Conservation (phyloP, 2,113 vertebrate genomes). For the Carettochelys insculpta region DNA sequence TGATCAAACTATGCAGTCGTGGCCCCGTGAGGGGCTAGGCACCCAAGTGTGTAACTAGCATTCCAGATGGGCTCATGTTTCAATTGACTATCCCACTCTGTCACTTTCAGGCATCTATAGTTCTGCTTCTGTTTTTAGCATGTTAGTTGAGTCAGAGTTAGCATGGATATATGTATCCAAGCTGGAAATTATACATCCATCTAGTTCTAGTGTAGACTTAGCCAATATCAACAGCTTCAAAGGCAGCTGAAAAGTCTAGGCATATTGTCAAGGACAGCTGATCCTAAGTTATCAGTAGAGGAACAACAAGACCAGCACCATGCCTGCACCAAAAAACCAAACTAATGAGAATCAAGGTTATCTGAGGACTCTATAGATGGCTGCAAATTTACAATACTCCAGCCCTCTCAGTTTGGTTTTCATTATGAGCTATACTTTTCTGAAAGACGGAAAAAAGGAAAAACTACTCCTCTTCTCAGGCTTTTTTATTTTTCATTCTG, state of each 20-base stretch:
- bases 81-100: background rate
- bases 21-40: background rate
- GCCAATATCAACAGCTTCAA: accelerated
- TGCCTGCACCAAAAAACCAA: background rate
- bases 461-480: background rate
- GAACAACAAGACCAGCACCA: background rate
- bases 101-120: background rate
- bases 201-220: background rate
- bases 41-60: background rate
- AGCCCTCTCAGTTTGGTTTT: background rate
- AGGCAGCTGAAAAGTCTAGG: background rate
- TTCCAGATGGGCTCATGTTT: background rate
- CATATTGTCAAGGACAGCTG: background rate
- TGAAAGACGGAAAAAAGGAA: background rate
- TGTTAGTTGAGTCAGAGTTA: background rate
- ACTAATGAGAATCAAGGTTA: background rate
- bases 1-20: background rate
- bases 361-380: background rate
- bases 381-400: background rate
- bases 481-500: background rate
- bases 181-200: background rate
- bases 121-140: background rate
- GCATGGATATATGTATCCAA: background rate
- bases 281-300: background rate
- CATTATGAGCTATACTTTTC: background rate